Base-by-base conservation (phyloP, 2,797 vertebrate genomes). In the Lutjanus campechanus region DNA sequence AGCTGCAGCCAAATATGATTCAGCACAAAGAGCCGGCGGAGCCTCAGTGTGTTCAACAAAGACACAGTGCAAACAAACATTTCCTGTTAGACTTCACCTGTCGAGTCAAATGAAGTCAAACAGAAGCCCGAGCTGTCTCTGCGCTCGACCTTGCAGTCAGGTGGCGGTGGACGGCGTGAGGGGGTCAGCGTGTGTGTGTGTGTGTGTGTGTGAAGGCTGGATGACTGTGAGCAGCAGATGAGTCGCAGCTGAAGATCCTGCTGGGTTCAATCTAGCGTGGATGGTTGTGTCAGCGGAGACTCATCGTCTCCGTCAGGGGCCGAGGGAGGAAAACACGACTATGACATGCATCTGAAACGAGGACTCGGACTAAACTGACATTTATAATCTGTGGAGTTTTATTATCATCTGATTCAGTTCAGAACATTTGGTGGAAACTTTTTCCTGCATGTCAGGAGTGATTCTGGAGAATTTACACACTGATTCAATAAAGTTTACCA, bases 221-320 rank as follows among this genome's bases (percentile, higher is more conserved):
- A 20, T 1, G 51, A 68, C 19, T 62, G 58, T 8, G 51, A 76
- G 68, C 71, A 25, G 78, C 56, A 68, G 79, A 76, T 85, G 73
- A 79, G 73, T 83, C 73, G 83, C 12, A 73, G 76, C 76, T 54
- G 61, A 66, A 50, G 51, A 65, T 47, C 85, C 74, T 47, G 70
- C 77, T 83, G 85, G 56, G 74, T 62, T 74, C 46, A 51, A 43
- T n/a, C 7, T 3, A 36, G 55, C 25, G 12, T 61, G 68, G 68
- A 68, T 0, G 66, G 55, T 13, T 49, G 59, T 47, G 49, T 46
- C 51, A 20, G 65, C 67, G 62, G 50, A 70, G 74, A 70, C 74
- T 82, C 79, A 70, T 75, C 67, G 2, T 36, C 49, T 22, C 54
- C 1, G 41, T 62, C 50, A 66, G 66, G 9, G 25, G 22, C 22